Percentiles rank a stretch among this genome's conserved stretches.
Conservation (phyloP, 2,113 vertebrate species). For the Carassius carassius region DNA sequence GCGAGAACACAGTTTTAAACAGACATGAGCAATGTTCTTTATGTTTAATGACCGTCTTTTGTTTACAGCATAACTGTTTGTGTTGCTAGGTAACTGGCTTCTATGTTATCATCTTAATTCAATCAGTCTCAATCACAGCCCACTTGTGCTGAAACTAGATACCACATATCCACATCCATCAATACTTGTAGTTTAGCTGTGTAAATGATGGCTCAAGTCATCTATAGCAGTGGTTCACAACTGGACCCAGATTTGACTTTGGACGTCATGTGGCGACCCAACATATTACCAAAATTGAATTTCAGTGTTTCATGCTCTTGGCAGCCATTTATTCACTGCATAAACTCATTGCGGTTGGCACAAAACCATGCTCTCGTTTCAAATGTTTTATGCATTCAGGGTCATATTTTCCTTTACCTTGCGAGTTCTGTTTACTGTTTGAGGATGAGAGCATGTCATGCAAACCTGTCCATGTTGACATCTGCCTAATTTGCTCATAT, state of each 20-base stretch:
- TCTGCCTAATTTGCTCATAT: neutral
- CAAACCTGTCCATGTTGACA: neutral
- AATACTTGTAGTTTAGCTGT: slow-evolving; percentile 1
- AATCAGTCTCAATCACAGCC: slow-evolving; percentile 59
- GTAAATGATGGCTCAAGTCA: slow-evolving; percentile 26
- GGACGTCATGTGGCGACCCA: neutral
- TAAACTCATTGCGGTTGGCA: neutral
- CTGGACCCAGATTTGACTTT: neutral
- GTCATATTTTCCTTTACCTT: neutral
- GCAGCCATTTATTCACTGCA: neutral
- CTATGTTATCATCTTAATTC: slow-evolving; percentile 65
- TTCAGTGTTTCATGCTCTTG: neutral
- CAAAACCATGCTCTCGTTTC: neutral
- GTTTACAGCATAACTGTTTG: slow-evolving; percentile 72
- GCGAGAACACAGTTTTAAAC: slow-evolving; percentile 47
- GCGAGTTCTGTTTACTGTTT: neutral
- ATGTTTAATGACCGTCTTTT: slow-evolving; percentile 68
- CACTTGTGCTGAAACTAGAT: slow-evolving; percentile 52
- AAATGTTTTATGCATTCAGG: neutral
- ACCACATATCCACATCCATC: slow-evolving; percentile 46
- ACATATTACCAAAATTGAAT: neutral
- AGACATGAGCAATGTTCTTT: slow-evolving; percentile 36
- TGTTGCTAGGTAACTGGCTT: slow-evolving; percentile 71
- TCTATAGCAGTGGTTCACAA: neutral
- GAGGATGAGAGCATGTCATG: neutral